Base-by-base conservation (phyloP, 2,113 vertebrate genomes). In the Myxocyprinus asiaticus region DNA sequence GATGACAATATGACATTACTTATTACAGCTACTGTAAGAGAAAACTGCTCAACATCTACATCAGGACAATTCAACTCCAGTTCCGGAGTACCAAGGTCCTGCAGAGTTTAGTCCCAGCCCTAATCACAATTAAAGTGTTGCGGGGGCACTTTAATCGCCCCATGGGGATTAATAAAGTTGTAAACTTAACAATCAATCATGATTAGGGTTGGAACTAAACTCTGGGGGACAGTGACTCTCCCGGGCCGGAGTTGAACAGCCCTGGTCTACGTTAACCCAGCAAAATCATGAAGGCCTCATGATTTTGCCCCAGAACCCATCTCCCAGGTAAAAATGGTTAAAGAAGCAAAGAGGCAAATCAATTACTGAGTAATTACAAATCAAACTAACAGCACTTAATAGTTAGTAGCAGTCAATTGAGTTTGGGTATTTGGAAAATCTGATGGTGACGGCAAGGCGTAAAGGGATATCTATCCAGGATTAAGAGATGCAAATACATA, bases 1-100 rank as follows among this genome's bases (percentile, higher is more conserved):
- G 97, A 98, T 98, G 98, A 97, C 96, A 98, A 97, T 95, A 98
- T 98, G 96, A 97, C 91, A 96, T 94, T 97, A 94, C 95, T 95
- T 95, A 95, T 94, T 91, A 94, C 92, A 93, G 94, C 96, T 98
- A 97, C 94, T 91, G 95, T 94, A 91, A 93, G 93, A 93, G 93
- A 91, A 71, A 92, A 94, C 91, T 94, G 92, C 91, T 91, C 91
- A 92, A 92, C 92, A 91, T 94, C 95, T 96, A 95, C 92, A 91
- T 92, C 79, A 82, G 22, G 22, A 33, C 22, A 33, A 33, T 33
- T 33, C 22, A 33, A 33, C 1, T 33, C 22, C 22, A 33, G 22
- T 33, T 33, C 22, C 3, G 22, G 22, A 33, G 22, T 33, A 3
- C 22, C 22, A 33, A 33, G 22, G 22, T 33, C 22, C 3, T 33